phyloP scores from a whole-genome alignment of 2,888 invertebrate genomes.

The Cerastis rubricosa region DNA sequence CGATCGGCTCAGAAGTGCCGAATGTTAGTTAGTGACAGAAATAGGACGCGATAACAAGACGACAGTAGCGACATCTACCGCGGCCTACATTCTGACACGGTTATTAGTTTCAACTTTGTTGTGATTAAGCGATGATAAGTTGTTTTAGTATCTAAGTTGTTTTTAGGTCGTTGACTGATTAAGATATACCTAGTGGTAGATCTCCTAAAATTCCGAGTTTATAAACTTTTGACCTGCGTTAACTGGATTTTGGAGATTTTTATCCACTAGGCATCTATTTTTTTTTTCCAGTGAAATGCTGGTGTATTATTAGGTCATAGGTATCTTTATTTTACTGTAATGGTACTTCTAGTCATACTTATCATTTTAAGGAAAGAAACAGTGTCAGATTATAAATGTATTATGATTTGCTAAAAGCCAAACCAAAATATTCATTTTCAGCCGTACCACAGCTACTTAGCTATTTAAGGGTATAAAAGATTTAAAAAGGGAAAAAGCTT shows the following conservation, averaged over 20 bases:
- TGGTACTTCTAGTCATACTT: too few relatives aligned
- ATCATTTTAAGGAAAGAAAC: neutral
- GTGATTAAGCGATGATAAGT: constrained; percentile 41
- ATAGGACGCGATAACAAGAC: constrained; percentile 61
- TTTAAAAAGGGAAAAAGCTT: constrained; percentile 26
- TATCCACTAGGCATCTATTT: neutral
- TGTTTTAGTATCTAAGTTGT: constrained; percentile 9
- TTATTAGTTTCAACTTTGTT: constrained; percentile 47
- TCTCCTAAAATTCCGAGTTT: neutral
- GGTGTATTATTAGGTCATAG: neutral
- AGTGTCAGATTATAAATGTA: neutral
- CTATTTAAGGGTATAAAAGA: neutral
- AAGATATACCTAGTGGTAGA: neutral
- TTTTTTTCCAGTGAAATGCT: neutral
- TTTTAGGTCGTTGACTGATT: constrained; percentile 17
- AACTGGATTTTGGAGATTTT: neutral
- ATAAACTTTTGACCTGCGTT: neutral
- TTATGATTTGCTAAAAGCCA: neutral
- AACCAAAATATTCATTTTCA: neutral
- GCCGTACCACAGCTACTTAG: neutral
- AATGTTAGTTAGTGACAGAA: constrained; percentile 65
- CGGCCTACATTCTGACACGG: constrained; percentile 54
- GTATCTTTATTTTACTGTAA: neutral
- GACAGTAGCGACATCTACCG: constrained; percentile 27
- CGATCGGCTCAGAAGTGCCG: constrained; percentile 46